A percentile compares a stretch with the other conserved stretches of the same genome.
Conservation (phyloP, 2,888 invertebrate species). For the Chrysotoxum bicinctum region DNA sequence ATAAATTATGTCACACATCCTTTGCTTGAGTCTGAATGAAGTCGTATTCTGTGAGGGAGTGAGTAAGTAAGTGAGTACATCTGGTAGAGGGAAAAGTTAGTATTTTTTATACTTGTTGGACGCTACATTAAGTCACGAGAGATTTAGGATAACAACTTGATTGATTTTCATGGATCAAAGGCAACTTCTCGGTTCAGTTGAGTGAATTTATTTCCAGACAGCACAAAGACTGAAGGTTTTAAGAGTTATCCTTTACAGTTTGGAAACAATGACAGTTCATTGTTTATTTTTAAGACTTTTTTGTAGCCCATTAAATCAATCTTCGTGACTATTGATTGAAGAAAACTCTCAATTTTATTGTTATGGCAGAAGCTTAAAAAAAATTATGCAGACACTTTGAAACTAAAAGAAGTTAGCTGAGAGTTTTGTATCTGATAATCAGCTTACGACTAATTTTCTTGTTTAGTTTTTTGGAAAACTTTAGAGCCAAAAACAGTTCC, state of each 20-base stretch:
- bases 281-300: background rate
- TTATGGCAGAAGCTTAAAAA: background rate
- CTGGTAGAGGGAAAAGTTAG: background rate
- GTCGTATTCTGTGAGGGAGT: background rate
- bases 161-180: slow-evolving; percentile 24
- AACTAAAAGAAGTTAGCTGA: background rate
- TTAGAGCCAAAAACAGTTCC: too few species aligned
- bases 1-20: slow-evolving; percentile 50
- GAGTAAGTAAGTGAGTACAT: background rate
- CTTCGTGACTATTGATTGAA: background rate
- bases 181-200: background rate
- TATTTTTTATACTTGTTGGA: slow-evolving; percentile 7
- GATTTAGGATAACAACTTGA: slow-evolving; percentile 32
- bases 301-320: background rate
- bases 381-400: background rate
- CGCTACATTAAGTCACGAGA: slow-evolving; percentile 11
- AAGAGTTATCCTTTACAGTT: background rate
- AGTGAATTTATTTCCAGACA: slow-evolving; percentile 27
- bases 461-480: too few species aligned
- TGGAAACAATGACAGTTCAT: slow-evolving; percentile 2
- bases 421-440: too few species aligned
- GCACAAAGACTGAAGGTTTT: background rate
- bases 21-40: background rate
- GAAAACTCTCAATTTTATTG: background rate
- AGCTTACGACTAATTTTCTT: too few species aligned